A percentile compares a stretch with the other conserved stretches of the same genome.
Evolutionary conservation across 1,140 invertebrate genomes (phyloP).

Genomic region (Eufriesea mexicana): DNA sequence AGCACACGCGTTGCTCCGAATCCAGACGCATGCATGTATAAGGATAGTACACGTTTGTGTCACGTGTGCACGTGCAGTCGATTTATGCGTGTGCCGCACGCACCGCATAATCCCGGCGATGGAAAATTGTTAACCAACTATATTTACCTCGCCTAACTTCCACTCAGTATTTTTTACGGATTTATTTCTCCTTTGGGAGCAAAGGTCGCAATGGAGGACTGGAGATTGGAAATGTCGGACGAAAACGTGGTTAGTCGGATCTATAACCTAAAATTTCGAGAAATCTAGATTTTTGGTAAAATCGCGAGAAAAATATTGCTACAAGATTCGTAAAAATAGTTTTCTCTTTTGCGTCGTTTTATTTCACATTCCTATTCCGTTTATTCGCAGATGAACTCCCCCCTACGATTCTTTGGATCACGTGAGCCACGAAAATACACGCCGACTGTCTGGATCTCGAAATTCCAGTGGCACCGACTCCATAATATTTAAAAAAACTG

Average conservation of each 20-base stretch:
- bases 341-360: background rate
- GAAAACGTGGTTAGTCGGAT: background rate
- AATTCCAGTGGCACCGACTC: constrained; percentile 9
- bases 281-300: too few species aligned
- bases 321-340: too few species aligned
- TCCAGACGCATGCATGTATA: background rate
- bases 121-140: constrained; percentile 25
- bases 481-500: constrained; percentile 13
- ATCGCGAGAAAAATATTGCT: too few species aligned
- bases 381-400: background rate
- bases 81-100: constrained; percentile 38
- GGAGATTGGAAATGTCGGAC: background rate
- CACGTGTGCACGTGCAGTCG: constrained; percentile 4
- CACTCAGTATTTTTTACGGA: background rate
- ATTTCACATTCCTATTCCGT: constrained; percentile 7
- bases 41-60: background rate
- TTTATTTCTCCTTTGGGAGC: background rate
- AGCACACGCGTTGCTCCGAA: background rate
- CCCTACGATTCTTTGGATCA: background rate
- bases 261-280: too few species aligned
- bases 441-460: constrained; percentile 7
- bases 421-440: constrained; percentile 39
- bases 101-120: constrained; percentile 27
- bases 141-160: constrained; percentile 3
- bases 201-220: background rate